Evolutionary conservation across 1,140 invertebrate species (phyloP), one percentile per base, ranked within the genome.

Genomic region (Oppia nitens): DNA sequence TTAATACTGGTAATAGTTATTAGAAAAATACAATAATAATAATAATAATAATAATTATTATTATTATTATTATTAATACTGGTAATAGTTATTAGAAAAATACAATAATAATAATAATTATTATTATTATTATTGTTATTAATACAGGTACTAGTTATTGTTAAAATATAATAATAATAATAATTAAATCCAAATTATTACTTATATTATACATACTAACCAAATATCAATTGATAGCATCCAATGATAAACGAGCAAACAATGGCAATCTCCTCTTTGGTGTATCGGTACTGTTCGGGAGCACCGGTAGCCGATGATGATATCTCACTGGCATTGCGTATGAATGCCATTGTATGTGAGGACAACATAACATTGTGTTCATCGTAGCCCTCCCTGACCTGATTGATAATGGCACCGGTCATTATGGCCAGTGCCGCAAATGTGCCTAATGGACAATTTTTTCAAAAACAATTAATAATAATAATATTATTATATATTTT

Each of bases 401-500:
- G 25, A 9, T 47, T 21, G 3, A 53, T 45, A 26, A 61, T 25
- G 53, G 47, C 56, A 4, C 60, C 60, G 12, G 55, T 57, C 55
- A 61, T 57, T 17, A 61, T 51, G 20, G 23, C 25, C 9, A 47
- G 55, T 11, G 32, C 45, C 17, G 45, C 45, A 47, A 55, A 55
- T 4, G 54, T 55, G 6, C 28, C 24, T 50, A 50, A 50, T 21
- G 21, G 24, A 25, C 12, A 20, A 50, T 11, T 20, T 50, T 50
- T 50, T 50, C 4, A 50, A 11, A 24, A 26, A 95, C 87, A 1
- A 55, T 67, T 40, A n/a, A n/a, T n/a, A n/a, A n/a, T n/a, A n/a
- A n/a, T n/a, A n/a, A n/a, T n/a, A n/a, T n/a, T n/a, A n/a, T n/a
- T n/a, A n/a, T n/a, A n/a, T n/a, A n/a, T n/a, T n/a, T n/a, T n/a